Evolutionary conservation across 53 echinoderm and acorn worm genomes (phyloP).

Genomic region (Zoroaster sp.): DNA sequence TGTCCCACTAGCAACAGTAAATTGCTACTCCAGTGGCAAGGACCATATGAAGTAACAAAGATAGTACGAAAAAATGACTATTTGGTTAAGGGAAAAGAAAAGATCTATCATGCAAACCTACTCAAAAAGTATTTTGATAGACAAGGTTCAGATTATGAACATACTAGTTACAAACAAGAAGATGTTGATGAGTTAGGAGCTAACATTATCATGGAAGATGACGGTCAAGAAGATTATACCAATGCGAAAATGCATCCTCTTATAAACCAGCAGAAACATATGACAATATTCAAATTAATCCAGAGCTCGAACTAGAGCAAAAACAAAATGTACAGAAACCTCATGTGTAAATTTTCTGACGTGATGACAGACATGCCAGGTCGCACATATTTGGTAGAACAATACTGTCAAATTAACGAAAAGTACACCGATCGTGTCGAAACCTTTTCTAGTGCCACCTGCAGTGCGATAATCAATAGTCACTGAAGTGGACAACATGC

Average conservation of each 20-base stretch:
- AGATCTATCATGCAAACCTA: constrained; percentile 7
- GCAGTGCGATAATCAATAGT: too few species aligned
- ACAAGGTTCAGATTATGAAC: neutral
- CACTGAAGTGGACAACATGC: too few species aligned
- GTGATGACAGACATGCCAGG: too few species aligned
- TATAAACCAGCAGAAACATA: neutral
- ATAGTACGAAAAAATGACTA: neutral
- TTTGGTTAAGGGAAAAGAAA: neutral
- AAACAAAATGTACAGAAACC: neutral
- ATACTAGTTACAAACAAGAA: neutral
- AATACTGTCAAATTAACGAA: too few species aligned
- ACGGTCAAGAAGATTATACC: neutral
- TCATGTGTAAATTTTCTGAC: neutral
- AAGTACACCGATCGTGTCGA: too few species aligned
- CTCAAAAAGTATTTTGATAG: constrained; percentile 1
- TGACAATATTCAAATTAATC: neutral
- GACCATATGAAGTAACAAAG: neutral
- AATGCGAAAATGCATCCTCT: neutral
- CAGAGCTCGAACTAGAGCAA: neutral
- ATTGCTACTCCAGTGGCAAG: constrained; percentile 24
- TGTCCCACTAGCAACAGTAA: constrained; percentile 57
- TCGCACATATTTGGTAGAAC: too few species aligned
- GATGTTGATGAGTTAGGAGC: neutral
- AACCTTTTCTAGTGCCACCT: too few species aligned
- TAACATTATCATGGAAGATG: neutral